Conservation (phyloP, 53 echinoderm and acorn worm genomes). For the Holothuria scabra region DNA sequence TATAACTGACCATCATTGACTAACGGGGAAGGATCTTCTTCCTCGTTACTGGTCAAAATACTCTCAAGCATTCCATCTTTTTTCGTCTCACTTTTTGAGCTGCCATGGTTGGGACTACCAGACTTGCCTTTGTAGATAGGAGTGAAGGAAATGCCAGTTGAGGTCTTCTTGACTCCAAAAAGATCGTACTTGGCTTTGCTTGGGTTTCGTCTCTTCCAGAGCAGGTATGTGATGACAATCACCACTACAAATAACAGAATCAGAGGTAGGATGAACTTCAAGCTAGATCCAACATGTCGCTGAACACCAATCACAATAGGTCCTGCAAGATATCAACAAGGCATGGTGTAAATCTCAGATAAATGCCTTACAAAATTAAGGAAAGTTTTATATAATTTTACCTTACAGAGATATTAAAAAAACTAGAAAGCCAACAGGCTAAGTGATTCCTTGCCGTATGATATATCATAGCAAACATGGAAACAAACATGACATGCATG, state of each 20-base stretch:
- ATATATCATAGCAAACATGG: too few species aligned
- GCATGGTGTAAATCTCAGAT: too few species aligned
- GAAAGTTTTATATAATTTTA: too few species aligned
- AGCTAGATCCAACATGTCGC: conserved; percentile 1
- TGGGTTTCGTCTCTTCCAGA: conserved; percentile 48
- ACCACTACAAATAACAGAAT: conserved; percentile 60
- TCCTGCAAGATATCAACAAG: background rate
- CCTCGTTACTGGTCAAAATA: background rate
- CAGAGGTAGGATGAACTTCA: conserved; percentile 57
- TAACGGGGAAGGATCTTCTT: background rate
- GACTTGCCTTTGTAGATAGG: conserved; percentile 21
- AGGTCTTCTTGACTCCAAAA: conserved; percentile 18
- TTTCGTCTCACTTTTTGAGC: conserved; percentile 52
- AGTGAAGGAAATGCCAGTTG: conserved; percentile 11
- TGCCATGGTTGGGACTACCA: conserved; percentile 7
- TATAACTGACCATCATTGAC: conserved; percentile 39
- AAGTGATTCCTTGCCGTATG: too few species aligned
- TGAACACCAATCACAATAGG: background rate
- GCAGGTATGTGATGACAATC: conserved; percentile 38
- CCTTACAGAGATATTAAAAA: too few species aligned
- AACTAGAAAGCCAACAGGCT: too few species aligned
- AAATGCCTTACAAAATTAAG: too few species aligned
- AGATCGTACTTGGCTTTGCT: conserved; percentile 23
- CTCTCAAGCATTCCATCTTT: conserved; percentile 46
- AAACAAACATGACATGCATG: too few species aligned